These are phyloP conservation scores for Galbula dea DNA, from an alignment of 2,113 vertebrate genomes.

Conservation along the genomic window DNA sequence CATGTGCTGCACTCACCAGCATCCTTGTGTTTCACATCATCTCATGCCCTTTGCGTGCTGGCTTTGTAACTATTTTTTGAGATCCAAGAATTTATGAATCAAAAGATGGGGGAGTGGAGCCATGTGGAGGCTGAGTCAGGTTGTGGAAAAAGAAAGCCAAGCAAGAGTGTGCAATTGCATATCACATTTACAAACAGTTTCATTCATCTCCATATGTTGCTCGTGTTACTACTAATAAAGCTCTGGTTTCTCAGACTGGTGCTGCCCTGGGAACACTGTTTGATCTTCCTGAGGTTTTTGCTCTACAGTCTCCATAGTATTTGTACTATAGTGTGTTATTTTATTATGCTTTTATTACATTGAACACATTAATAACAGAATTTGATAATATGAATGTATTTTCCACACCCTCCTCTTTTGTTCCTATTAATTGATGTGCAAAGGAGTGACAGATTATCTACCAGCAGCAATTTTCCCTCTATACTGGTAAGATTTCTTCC, in stretches of 20 bases:
- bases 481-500: not conserved
- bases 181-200: constrained; percentile 25
- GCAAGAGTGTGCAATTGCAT: not conserved
- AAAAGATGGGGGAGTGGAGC: constrained; percentile 20
- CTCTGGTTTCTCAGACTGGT: not conserved
- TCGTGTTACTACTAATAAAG: constrained; percentile 40
- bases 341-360: not conserved
- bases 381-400: not conserved
- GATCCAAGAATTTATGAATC: constrained; percentile 59
- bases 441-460: not conserved
- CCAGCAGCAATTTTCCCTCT: not conserved
- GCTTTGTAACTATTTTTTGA: not conserved
- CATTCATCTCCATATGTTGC: constrained; percentile 44
- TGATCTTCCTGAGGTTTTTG: not conserved
- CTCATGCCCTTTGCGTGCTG: not conserved
- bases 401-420: not conserved
- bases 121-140: constrained; percentile 38
- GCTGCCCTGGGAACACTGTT: not conserved
- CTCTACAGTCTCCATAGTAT: not conserved
- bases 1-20: not conserved
- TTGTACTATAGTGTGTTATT: not conserved
- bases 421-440: not conserved
- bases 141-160: not conserved
- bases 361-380: not conserved
- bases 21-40: not conserved